Base-by-base conservation (phyloP, 2,888 invertebrate species). In the Tetragonula carbonaria region DNA sequence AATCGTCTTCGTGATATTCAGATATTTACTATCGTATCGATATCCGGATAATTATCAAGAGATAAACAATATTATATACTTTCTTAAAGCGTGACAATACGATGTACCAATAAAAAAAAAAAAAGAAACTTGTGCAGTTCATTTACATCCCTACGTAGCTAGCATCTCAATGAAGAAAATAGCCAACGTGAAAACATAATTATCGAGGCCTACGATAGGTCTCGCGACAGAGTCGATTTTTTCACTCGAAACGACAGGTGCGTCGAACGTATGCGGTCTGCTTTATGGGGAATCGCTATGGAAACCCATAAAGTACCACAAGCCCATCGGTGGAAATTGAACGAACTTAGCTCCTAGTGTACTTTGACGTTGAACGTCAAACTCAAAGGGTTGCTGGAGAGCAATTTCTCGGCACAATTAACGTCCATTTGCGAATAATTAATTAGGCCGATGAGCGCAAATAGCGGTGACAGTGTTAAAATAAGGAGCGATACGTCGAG, bases 251-350 rank as follows among this genome's bases (percentile, higher is more conserved):
- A 62, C 28, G 68, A 66, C 87, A 80, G 80, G 71, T 87, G 80
- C 66, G n/a, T 45, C 21, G 51, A 57, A 14, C 13, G 11, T 65
- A 59, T 71, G 71, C 76, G 81, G 59, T 57, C 8, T 53, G 51
- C 67, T 18, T 73, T 53, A 81, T 71, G 81, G 74, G 63, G 65
- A 74, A 88, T 88, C 70, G 55, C 86, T 82, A 88, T 88, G 88
- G 88, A 81, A 88, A 88, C 88, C 76, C 55, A 79, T 80, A 11
- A 11, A 59, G 79, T 59, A 38, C 68, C 50, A 63, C 51, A 50
- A 14, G 72, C 63, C 38, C n/a, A 38, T 16, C 70, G 8, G 16
- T 50, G 4, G 13, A 50, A 79, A 70, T 65, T 13, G 38, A 67
- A 45, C 65, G 50, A 73, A 67, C 53, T 53, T 76, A 6, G 70